A percentile compares a stretch with the other conserved stretches of the same genome.
Evolutionary conservation across 2,888 invertebrate genomes (phyloP).

Genomic region (Pseudeuparius sepicola): DNA sequence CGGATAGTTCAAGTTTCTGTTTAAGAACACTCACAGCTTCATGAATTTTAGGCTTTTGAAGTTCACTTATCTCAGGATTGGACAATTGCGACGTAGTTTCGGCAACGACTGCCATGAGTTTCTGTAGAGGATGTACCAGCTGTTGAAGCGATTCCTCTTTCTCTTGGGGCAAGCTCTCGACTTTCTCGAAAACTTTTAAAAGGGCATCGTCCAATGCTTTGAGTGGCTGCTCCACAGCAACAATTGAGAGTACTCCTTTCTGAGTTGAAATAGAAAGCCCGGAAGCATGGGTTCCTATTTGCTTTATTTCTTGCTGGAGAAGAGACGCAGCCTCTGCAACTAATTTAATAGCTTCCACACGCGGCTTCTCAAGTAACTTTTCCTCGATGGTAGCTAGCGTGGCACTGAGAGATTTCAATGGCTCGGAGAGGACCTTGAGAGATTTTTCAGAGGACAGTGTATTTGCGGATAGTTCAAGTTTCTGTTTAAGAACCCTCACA

Average conservation of each 20-base stretch:
- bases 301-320: too few relatives aligned
- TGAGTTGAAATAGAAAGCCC: too few relatives aligned
- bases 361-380: too few relatives aligned
- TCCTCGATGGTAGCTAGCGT: too few relatives aligned
- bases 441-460: too few relatives aligned
- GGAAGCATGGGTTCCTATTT: too few relatives aligned
- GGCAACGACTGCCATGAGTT: conserved; percentile 21
- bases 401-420: too few relatives aligned
- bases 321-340: too few relatives aligned
- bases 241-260: conserved; percentile 18
- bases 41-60: conserved; percentile 19
- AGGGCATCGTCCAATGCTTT: conserved; percentile 13
- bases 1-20: conserved; percentile 15
- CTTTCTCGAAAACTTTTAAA: conserved; percentile 10
- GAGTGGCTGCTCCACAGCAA: conserved; percentile 17
- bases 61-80: conserved; percentile 6
- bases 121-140: conserved; percentile 23
- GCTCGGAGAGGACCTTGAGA: too few relatives aligned
- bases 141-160: conserved; percentile 10
- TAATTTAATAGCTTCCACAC: too few relatives aligned
- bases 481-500: conserved; percentile 9
- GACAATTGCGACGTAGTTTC: conserved; percentile 8
- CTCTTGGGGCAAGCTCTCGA: conserved; percentile 11
- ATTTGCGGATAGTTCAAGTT: conserved; percentile 8
- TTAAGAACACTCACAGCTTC: conserved; percentile 19